Evolutionary conservation across 2,888 invertebrate genomes (phyloP), one percentile per base, ranked within the genome.

Genomic region (Epistrophella euchroma): DNA sequence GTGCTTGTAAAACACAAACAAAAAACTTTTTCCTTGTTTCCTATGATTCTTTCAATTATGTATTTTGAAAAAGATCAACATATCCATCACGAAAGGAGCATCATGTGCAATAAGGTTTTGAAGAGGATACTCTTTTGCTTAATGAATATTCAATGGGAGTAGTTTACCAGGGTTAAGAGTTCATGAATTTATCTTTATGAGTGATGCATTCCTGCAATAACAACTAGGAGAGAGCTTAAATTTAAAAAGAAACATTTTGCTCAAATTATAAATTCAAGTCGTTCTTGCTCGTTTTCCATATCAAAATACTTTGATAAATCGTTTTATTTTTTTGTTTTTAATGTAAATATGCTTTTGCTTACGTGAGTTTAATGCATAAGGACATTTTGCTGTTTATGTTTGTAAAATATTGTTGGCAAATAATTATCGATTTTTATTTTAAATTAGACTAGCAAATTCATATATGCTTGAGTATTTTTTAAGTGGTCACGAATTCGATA

Each of bases 111-210:
- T 62, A 62, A 28, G 45, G 17, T 43, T 62, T 45, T 25, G n/a
- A 45, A 25, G 28, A 43, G 62, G 43, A 62, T 43, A 28, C 62
- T 62, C 37, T 11, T 40, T 55, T 25, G 37, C 40, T 70, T 70
- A 55, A 70, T 70, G 70, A 70, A 70, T 70, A 70, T 70, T 70
- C 70, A 70, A 70, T 70, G 70, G 43, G 28, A 40, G 15, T 22
- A 70, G 52, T 62, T 62, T 62, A 13, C 43, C 25, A 40, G 43
- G 25, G n/a, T 17, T 43, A 62, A 25, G n/a, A 62, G 66, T 66
- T 55, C 40, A 55, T 56, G 9, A 62, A 45, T 66, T 55, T 28
- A 55, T 56, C 17, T 45, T 62, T 62, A 62, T 45, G 62, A 43
- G 45, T 25, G 43, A 62, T 28, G 62, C 28, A 43, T 11, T 62